phyloP scores from a whole-genome alignment of 2,888 invertebrate genomes.

The Patella pellucida region DNA sequence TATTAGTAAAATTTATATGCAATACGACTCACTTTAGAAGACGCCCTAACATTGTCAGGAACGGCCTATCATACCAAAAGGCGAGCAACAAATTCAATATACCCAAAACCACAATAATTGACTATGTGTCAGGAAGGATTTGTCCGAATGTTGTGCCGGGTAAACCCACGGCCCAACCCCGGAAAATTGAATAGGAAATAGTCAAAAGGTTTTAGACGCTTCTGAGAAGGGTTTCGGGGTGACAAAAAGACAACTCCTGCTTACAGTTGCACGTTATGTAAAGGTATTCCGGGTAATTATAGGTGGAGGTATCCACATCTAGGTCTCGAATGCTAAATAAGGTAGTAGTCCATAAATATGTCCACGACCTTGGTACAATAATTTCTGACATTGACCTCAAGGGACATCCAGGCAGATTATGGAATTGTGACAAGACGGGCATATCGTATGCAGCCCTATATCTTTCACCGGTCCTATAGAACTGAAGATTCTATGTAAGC shows the following conservation, averaged over 20 bases:
- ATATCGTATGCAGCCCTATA: too few species aligned
- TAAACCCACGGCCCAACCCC: background rate
- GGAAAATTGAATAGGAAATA: background rate
- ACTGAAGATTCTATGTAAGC: too few species aligned
- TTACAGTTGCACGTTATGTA: background rate
- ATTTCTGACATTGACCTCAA: background rate
- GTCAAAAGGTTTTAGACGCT: background rate
- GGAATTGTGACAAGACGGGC: slow-evolving; percentile 13
- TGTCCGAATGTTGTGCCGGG: background rate
- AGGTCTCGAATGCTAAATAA: background rate
- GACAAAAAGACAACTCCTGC: background rate
- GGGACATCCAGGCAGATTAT: background rate
- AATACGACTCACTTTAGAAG: too few species aligned
- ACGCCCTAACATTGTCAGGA: too few species aligned
- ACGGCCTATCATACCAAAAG: background rate
- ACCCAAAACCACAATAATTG: background rate
- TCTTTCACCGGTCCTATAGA: too few species aligned
- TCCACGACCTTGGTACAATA: background rate
- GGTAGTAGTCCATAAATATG: background rate
- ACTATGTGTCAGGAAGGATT: background rate
- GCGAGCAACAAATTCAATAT: background rate
- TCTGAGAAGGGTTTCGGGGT: background rate
- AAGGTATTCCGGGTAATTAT: background rate
- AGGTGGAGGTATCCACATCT: background rate
- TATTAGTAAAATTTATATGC: too few species aligned